phyloP scores from a whole-genome alignment of 2,888 invertebrate genomes.

The Myopa testacea region DNA sequence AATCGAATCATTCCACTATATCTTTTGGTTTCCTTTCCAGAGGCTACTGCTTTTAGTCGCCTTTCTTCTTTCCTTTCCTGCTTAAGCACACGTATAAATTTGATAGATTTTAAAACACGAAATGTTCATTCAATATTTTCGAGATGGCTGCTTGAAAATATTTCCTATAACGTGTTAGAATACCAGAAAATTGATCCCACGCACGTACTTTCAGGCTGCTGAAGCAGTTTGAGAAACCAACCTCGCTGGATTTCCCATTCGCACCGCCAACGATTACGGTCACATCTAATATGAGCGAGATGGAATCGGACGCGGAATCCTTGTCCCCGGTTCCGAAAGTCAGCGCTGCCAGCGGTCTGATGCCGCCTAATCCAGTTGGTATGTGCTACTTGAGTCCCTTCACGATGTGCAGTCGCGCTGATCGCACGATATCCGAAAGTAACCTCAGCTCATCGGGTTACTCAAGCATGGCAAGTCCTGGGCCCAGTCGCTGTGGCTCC shows the following conservation, averaged over 20 bases:
- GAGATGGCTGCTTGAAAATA: no score
- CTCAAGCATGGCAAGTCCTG: constrained; percentile 87
- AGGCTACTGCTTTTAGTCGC: no score
- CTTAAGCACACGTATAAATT: no score
- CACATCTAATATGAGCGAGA: constrained; percentile 80
- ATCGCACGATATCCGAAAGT: constrained; percentile 84
- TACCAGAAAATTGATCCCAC: no score
- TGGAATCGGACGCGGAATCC: constrained; percentile 79
- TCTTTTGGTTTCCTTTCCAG: no score
- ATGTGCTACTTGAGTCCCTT: constrained; percentile 85
- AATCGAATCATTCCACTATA: no score
- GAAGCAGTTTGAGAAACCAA: constrained; percentile 75
- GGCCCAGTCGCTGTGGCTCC: constrained; percentile 84
- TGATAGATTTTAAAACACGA: no score
- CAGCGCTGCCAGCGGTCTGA: constrained; percentile 65
- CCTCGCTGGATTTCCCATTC: constrained; percentile 73
- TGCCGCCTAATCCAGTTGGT: constrained; percentile 67
- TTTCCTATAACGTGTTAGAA: no score
- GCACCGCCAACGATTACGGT: constrained; percentile 79
- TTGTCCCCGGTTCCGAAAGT: constrained; percentile 73
- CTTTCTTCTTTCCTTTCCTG: no score
- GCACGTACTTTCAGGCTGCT: constrained; percentile 68
- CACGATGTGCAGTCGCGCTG: constrained; percentile 78
- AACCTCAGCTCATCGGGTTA: constrained; percentile 87
- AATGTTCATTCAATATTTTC: no score